Percentiles rank a stretch among this genome's conserved stretches.
Evolutionary conservation across 2,888 invertebrate genomes (phyloP).

Genomic region (Furcula furcula): DNA sequence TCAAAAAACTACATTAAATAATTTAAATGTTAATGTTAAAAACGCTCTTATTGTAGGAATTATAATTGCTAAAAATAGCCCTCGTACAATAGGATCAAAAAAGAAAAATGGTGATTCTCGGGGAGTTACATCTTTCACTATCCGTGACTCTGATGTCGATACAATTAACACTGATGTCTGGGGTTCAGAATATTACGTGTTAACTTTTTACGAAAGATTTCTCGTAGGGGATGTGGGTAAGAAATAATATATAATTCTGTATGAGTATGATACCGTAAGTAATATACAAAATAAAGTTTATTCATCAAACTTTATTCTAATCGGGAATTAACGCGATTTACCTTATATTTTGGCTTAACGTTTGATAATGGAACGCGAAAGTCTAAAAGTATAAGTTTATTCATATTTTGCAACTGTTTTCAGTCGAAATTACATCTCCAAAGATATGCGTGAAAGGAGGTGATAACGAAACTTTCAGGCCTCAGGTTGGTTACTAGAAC

Average conservation of each 20-base stretch:
- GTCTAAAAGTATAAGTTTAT: no score
- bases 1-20: constrained; percentile 61
- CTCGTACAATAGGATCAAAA: constrained; percentile 74
- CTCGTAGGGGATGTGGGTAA: constrained; percentile 87
- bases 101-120: constrained; percentile 78
- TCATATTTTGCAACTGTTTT: constrained; percentile 24
- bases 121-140: constrained; percentile 89
- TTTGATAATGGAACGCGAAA: no score
- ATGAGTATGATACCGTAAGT: no score
- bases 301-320: no score
- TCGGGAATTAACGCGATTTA: no score
- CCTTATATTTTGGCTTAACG: no score
- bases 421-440: constrained; percentile 87
- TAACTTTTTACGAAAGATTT: constrained; percentile 83
- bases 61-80: constrained; percentile 84
- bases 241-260: no score
- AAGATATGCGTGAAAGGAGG: constrained; percentile 82
- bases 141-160: constrained; percentile 87
- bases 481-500: constrained; percentile 65
- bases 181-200: constrained; percentile 85
- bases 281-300: no score
- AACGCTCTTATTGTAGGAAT: constrained; percentile 79
- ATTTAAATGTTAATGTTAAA: constrained; percentile 65
- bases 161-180: constrained; percentile 89
- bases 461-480: constrained; percentile 83